A percentile compares a stretch with the other conserved stretches of the same genome.
Evolutionary conservation across 2,113 vertebrate genomes (phyloP).

Genomic region (Saiga tatarica): DNA sequence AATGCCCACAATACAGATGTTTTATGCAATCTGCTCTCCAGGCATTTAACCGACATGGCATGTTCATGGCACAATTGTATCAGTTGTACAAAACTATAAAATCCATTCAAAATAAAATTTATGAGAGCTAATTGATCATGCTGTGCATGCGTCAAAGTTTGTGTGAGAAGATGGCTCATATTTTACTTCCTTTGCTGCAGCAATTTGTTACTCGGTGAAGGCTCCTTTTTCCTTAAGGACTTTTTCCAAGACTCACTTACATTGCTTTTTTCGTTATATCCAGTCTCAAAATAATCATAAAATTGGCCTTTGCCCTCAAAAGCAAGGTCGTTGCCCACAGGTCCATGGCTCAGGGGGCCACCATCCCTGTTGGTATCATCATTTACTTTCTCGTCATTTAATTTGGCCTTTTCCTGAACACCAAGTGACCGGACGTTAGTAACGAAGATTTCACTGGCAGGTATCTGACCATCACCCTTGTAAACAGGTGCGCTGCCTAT

Average conservation of each 20-base stretch:
- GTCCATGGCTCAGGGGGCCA: slow-evolving; percentile 79
- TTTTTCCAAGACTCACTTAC: slow-evolving; percentile 85
- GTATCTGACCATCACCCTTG: slow-evolving; percentile 81
- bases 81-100: slow-evolving; percentile 83
- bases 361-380: slow-evolving; percentile 77
- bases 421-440: slow-evolving; percentile 78
- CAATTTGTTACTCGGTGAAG: slow-evolving; percentile 81
- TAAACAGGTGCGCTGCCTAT: slow-evolving; percentile 78
- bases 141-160: slow-evolving; percentile 73
- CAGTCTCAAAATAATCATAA: slow-evolving; percentile 85
- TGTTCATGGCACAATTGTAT: slow-evolving; percentile 76
- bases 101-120: slow-evolving; percentile 80
- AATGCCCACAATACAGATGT: slow-evolving; percentile 67
- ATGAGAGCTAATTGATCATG: slow-evolving; percentile 70
- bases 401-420: slow-evolving; percentile 79
- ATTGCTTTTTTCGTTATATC: slow-evolving; percentile 80
- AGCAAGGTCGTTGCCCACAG: slow-evolving; percentile 75
- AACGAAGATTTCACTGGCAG: slow-evolving; percentile 82
- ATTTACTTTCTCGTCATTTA: slow-evolving; percentile 75
- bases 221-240: slow-evolving; percentile 83
- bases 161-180: slow-evolving; percentile 74
- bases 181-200: slow-evolving; percentile 85
- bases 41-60: slow-evolving; percentile 63
- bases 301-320: slow-evolving; percentile 85
- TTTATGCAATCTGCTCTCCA: slow-evolving; percentile 76